Conservation (phyloP, 2,797 vertebrate genomes). For the Merluccius polli region DNA sequence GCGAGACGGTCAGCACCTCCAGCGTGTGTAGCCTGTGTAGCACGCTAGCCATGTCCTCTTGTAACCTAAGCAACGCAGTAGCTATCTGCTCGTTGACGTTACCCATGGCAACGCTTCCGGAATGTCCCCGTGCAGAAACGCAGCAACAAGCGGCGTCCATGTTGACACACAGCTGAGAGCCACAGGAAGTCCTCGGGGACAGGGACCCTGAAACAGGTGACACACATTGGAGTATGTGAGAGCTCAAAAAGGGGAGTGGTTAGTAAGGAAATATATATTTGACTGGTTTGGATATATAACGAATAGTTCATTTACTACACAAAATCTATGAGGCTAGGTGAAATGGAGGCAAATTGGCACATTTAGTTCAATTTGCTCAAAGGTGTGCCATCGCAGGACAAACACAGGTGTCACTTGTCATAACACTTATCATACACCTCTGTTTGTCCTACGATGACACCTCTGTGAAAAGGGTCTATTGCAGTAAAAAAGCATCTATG, state of each 20-base stretch:
- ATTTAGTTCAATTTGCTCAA: no score
- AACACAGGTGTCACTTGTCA: no score
- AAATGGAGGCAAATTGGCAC: no score
- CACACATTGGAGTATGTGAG: neutral
- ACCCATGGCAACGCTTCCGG: constrained; percentile 40
- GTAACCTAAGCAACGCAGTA: constrained; percentile 78
- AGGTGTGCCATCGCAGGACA: no score
- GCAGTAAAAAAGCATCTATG: no score
- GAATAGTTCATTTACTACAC: no score
- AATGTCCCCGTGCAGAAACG: constrained; percentile 56
- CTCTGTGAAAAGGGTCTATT: no score
- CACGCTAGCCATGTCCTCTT: constrained; percentile 87
- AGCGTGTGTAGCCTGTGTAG: constrained; percentile 81
- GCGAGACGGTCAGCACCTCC: constrained; percentile 75
- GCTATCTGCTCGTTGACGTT: constrained; percentile 82
- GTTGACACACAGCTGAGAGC: constrained; percentile 55
- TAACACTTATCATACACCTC: no score
- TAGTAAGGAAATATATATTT: no score
- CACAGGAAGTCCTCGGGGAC: constrained; percentile 29
- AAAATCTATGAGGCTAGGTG: no score
- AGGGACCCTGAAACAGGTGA: constrained; percentile 40
- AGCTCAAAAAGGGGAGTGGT: neutral
- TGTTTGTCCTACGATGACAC: no score
- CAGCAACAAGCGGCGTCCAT: constrained; percentile 45
- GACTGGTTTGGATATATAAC: neutral